Conservation (phyloP, 2,113 vertebrate genomes). For the Octodon degus region DNA sequence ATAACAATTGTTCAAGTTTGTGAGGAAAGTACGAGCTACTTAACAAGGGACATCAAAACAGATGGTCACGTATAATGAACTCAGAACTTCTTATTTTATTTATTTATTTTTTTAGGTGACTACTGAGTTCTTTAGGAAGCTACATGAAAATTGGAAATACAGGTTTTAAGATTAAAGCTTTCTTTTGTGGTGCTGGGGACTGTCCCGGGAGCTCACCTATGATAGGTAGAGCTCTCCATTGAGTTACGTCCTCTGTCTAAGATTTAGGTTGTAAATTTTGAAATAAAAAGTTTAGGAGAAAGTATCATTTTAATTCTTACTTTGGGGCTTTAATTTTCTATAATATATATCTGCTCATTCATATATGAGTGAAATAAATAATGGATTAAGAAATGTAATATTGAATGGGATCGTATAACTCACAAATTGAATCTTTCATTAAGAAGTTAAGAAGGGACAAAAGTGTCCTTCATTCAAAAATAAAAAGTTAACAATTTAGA, state of each 20-base stretch:
- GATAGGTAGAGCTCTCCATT: not conserved
- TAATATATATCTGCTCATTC: conserved; percentile 53
- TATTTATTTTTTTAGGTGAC: not conserved
- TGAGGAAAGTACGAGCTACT: not conserved
- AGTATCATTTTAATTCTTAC: conserved; percentile 53
- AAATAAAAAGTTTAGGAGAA: conserved; percentile 63
- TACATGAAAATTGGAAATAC: not conserved
- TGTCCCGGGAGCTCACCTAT: not conserved
- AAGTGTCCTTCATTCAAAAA: conserved; percentile 46
- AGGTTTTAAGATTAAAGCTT: not conserved
- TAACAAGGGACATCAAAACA: not conserved
- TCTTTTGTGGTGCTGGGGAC: not conserved
- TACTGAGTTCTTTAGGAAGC: not conserved
- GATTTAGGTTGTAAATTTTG: not conserved
- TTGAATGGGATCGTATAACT: conserved; percentile 60
- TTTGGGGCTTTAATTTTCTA: conserved; percentile 59
- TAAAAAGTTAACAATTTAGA: conserved; percentile 49
- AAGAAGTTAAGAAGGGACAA: conserved; percentile 59
- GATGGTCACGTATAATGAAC: not conserved
- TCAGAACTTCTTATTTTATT: not conserved
- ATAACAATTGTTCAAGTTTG: not conserved
- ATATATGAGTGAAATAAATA: conserved; percentile 63
- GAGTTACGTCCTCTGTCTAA: not conserved
- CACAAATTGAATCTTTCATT: conserved; percentile 65
- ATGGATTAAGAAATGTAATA: conserved; percentile 69